Conservation (phyloP, 2,113 vertebrate genomes). For the Natator depressus region DNA sequence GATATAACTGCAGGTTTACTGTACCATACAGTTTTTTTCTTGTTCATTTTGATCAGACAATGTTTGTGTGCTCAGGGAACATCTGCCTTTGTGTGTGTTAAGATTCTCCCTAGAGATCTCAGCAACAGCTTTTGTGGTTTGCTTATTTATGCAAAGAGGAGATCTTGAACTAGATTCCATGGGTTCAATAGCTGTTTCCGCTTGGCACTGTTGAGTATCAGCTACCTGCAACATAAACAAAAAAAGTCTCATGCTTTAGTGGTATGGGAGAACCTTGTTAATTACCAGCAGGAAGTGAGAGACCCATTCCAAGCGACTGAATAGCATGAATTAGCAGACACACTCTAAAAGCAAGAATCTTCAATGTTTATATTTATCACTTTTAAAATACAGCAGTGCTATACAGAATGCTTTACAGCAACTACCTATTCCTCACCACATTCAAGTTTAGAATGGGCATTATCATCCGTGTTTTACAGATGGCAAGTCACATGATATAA, state of each 20-base stretch:
- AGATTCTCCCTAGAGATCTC: conserved; percentile 16
- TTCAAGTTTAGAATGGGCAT: neutral
- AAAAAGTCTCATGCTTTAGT: neutral
- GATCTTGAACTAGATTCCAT: conserved; percentile 34
- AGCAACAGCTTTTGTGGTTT: neutral
- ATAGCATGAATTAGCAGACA: neutral
- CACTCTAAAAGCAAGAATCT: neutral
- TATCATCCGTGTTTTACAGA: neutral
- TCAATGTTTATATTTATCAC: neutral
- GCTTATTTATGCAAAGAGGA: conserved; percentile 47
- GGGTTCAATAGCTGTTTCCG: neutral
- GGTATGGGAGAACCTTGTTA: neutral
- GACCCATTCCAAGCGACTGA: neutral
- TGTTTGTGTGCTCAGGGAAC: conserved; percentile 18
- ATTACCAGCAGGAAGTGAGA: neutral
- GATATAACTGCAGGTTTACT: conserved; percentile 69
- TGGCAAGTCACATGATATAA: conserved; percentile 16
- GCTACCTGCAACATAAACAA: conserved; percentile 72
- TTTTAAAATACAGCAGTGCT: neutral
- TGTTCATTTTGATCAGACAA: conserved; percentile 66
- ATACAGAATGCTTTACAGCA: neutral
- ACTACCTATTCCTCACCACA: neutral
- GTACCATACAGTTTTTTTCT: conserved; percentile 86
- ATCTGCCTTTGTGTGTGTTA: neutral
- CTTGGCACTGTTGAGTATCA: conserved; percentile 2